Conservation (phyloP, 2,113 vertebrate species). For the Peromyscus maniculatus region DNA sequence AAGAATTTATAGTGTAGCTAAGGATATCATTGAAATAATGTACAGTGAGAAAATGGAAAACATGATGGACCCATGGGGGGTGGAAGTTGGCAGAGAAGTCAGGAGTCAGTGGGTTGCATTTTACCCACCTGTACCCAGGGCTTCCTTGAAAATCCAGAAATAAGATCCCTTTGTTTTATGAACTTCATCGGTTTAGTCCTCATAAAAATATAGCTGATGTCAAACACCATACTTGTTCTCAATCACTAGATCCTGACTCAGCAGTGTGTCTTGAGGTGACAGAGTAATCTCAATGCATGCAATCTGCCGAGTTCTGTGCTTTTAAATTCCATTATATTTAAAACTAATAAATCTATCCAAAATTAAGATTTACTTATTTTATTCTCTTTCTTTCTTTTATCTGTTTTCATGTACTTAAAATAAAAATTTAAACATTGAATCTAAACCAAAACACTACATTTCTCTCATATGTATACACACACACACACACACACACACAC, state of each 20-base stretch:
- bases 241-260: not conserved
- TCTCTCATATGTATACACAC: not conserved
- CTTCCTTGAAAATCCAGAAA: not conserved
- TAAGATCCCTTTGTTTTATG: not conserved
- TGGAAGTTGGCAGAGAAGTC: not conserved
- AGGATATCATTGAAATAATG: not conserved
- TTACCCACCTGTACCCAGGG: not conserved
- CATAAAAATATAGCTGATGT: not conserved
- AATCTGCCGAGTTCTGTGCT: not conserved
- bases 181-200: not conserved
- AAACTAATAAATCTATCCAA: constrained; percentile 41
- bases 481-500: too few species aligned
- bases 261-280: not conserved
- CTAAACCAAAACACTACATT: not conserved
- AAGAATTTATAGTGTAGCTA: not conserved
- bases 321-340: constrained; percentile 21
- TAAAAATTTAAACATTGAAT: constrained; percentile 43
- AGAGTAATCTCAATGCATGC: not conserved
- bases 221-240: not conserved
- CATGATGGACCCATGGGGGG: not conserved
- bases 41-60: not conserved
- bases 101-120: not conserved
- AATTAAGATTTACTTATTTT: constrained; percentile 32
- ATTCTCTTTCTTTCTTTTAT: constrained; percentile 40
- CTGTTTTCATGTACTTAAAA: not conserved